Base-by-base conservation (phyloP, 2,888 invertebrate genomes). In the Volucella inanis region DNA sequence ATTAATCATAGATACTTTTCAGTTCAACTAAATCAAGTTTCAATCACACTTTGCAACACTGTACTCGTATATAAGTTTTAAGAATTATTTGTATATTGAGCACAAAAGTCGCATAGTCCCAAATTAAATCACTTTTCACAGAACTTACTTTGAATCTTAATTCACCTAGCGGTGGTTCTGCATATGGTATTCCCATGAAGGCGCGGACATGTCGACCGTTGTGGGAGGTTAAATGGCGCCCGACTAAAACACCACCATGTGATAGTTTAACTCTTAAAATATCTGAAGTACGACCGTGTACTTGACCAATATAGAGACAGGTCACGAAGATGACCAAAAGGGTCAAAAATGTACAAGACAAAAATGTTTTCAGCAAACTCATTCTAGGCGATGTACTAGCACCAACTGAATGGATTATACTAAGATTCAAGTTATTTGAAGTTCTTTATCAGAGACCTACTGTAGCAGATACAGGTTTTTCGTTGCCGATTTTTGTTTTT, bases 111-210 rank as follows among this genome's bases (percentile, higher is more conserved):
- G 0, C 31, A 1, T 31, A 31, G 31, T 31, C 3, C 49, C 49
- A 2, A 31, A 22, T 54, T 0, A 22, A 45, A 47, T 22, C 31
- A 2, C 31, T 39, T 3, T 57, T 50, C 8, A 22, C 38, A 11
- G 38, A 68, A 81, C 88, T 90, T 92, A 95, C 95, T 94, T 94
- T 93, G 90, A 95, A 95, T 88, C 95, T 92, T 9, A 95, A 91
- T 3, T 94, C 92, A 12, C 93, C 94, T 2, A 95, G 54, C 0
- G 95, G 95, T 1, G 95, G 94, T 76, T 92, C 88, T 0, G 95
- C 95, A 88, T 94, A 95, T 0, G 95, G 95, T 55, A 95, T 92
- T 3, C 94, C 93, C 71, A 94, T 93, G 88, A 94, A 95, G 0
- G 94, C 94, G 0, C 93, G 91, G 88, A 95, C 93, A 84, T 93